Conservation (phyloP, 2,113 vertebrate genomes). For the Sporophila hypoxantha region DNA sequence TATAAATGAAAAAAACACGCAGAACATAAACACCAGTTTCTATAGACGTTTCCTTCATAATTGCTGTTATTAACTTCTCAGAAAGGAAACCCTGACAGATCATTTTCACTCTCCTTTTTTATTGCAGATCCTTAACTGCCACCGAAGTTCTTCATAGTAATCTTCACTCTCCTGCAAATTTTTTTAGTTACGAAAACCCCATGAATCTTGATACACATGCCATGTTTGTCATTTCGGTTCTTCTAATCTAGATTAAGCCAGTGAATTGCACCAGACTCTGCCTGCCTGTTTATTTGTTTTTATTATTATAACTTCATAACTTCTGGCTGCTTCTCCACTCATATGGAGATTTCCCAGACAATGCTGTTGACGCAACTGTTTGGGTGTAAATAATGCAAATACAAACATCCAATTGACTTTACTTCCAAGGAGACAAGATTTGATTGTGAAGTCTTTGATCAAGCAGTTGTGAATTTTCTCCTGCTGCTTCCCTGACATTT, state of each 20-base stretch:
- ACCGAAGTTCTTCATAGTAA: neutral
- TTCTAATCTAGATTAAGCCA: neutral
- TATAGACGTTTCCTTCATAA: neutral
- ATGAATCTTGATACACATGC: neutral
- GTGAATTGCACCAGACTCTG: neutral
- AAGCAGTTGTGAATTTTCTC: neutral
- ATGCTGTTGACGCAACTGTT: neutral
- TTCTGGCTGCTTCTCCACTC: neutral
- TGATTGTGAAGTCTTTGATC: neutral
- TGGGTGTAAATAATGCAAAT: neutral
- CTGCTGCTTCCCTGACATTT: neutral
- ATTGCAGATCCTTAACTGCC: neutral
- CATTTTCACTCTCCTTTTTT: neutral
- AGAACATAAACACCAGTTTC: neutral
- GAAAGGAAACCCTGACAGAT: neutral
- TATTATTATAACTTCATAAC: neutral
- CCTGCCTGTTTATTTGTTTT: neutral
- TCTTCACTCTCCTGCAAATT: neutral
- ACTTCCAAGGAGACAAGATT: neutral
- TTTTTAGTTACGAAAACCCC: neutral
- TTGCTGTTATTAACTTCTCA: neutral
- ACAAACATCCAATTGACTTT: neutral
- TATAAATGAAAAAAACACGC: neutral
- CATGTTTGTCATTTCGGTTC: neutral
- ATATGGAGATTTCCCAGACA: neutral